phyloP scores from a whole-genome alignment of 2,888 invertebrate genomes.

The Cosmia trapezina region DNA sequence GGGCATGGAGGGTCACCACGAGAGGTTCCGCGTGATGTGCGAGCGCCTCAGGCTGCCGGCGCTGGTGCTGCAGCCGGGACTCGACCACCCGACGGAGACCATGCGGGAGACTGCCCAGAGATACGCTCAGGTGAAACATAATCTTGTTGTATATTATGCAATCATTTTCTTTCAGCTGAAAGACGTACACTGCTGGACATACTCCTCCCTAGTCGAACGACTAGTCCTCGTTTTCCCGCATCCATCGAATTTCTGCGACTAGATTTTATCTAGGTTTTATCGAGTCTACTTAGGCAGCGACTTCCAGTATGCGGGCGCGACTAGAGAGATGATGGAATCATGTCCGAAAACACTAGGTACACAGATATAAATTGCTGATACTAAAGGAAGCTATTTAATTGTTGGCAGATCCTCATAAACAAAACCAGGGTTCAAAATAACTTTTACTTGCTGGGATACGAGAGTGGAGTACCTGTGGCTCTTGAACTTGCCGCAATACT shows the following conservation, averaged over 20 bases:
- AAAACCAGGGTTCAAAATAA: conserved; percentile 56
- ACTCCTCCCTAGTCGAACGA: neutral
- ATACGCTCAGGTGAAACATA: conserved; percentile 67
- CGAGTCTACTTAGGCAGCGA: neutral
- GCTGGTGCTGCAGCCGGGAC: conserved; percentile 75
- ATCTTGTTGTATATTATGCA: neutral
- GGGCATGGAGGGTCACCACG: conserved; percentile 76
- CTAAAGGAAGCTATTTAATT: neutral
- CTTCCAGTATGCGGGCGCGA: fast-evolving
- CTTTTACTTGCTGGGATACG: conserved; percentile 76
- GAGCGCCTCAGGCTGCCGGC: conserved; percentile 71
- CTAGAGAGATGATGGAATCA: neutral
- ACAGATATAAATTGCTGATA: neutral
- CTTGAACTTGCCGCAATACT: conserved; percentile 75
- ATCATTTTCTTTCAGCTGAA: neutral
- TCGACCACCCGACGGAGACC: conserved; percentile 70
- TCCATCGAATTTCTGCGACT: neutral
- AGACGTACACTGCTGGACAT: neutral
- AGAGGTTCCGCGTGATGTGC: conserved; percentile 64
- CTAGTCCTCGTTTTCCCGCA: neutral
- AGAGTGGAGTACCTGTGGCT: conserved; percentile 71
- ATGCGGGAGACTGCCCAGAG: conserved; percentile 69
- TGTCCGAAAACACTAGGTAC: neutral
- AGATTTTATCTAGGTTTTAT: neutral
- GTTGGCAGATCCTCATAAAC: conserved; percentile 67